Base-by-base conservation (phyloP, 2,113 vertebrate genomes). In the Cryptoleucopteryx plumbea region DNA sequence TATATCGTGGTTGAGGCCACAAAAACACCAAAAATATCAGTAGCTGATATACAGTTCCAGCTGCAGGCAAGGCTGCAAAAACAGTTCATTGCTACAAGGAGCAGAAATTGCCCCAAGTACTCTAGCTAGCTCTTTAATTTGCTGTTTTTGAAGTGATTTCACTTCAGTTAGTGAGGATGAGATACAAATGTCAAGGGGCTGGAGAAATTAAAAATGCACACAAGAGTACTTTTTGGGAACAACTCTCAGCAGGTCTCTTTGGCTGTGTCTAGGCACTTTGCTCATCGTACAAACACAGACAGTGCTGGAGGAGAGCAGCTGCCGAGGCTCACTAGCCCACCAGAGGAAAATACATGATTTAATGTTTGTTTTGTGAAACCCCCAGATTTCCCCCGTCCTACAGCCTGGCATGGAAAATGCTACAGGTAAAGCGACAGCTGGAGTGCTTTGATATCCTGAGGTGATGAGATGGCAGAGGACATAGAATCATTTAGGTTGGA, bases 261-360 rank as follows among this genome's bases (percentile, higher is more conserved):
- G 31, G 40, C 25, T 0, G 1, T 3, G 4, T 36, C 53, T 42
- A 32, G 31, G 40, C 26, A 72, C 29, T 13, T 86, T 43, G 29
- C 50, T 40, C 8, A 1, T 52, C 2, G 5, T 38, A 52, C 42
- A 80, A 72, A 56, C 8, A 7, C 50, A 48, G 26, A 12, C 38
- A 50, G 25, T 0, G 2, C 6, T 59, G 53, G 56, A 74, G 70
- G 11, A 77, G 58, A 86, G 19, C 42, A 58, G 50, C 25, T 65
- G 40, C 59, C 9, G 18, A 78, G 3, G 40, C 34, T 75, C 0
- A 0, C 12, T 25, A 71, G 23, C 25, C 21, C 42, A 40, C 31
- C 14, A 52, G n/a, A 48, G 40, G 48, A 52, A 48, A 26, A 32
- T 10, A 19, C 8, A 7, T 5, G 42, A 16, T 58, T 74, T 23